phyloP scores from a whole-genome alignment of 2,888 invertebrate species.

The Tenodera sinensis region DNA sequence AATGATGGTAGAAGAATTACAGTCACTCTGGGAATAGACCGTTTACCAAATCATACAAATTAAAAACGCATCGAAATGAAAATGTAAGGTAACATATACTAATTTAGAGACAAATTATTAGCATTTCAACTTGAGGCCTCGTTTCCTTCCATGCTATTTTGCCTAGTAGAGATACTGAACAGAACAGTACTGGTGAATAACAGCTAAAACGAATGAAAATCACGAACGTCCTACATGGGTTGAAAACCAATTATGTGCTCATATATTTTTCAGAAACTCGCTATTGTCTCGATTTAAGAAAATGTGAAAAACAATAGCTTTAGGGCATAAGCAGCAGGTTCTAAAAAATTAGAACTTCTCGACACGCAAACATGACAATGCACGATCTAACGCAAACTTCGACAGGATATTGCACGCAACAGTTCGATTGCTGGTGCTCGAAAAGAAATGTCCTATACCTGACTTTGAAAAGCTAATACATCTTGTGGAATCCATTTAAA shows the following conservation, averaged over 20 bases:
- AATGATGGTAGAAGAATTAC: not conserved
- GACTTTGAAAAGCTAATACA: no score
- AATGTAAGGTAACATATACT: not conserved
- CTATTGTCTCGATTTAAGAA: not conserved
- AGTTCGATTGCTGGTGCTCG: not conserved
- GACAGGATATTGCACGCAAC: not conserved
- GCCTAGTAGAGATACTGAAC: not conserved
- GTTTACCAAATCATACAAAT: constrained; percentile 26
- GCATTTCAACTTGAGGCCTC: not conserved
- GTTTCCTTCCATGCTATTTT: not conserved
- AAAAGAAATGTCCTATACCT: no score
- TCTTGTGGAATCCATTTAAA: no score
- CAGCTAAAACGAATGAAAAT: not conserved
- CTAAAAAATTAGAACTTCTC: not conserved
- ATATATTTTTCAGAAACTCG: not conserved
- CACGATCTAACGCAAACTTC: not conserved
- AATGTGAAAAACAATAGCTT: not conserved
- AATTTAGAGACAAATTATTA: not conserved
- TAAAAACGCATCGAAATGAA: not conserved
- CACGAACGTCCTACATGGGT: not conserved
- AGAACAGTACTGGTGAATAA: not conserved
- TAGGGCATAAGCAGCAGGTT: not conserved
- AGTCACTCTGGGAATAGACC: constrained; percentile 14
- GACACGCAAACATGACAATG: not conserved
- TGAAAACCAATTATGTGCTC: not conserved